A percentile compares a stretch with the other conserved stretches of the same genome.
These are phyloP conservation scores for Pocillopora verrucosa DNA, from an alignment of 64 coral and sea anemone genomes.

Conservation along the genomic window DNA sequence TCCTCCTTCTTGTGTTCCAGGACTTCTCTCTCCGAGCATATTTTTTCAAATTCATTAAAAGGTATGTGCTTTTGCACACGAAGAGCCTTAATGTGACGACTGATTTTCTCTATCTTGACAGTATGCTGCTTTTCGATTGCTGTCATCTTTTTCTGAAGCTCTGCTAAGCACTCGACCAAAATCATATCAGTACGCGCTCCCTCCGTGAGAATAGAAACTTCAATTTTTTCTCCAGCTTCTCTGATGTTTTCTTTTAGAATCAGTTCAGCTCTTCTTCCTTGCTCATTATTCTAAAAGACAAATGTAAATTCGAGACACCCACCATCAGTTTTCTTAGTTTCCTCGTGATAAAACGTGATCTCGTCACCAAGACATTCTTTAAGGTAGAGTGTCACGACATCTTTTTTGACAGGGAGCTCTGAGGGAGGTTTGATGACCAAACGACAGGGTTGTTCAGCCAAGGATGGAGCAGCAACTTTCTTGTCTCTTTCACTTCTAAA, in stretches of 20 bases:
- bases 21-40: constrained; percentile 46
- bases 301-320: background rate
- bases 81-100: background rate
- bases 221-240: constrained; percentile 9
- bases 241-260: constrained; percentile 26
- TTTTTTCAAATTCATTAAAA: constrained; percentile 38
- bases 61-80: constrained; percentile 20
- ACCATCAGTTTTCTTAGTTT: background rate
- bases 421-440: constrained; percentile 7
- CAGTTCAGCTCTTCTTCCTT: constrained; percentile 44
- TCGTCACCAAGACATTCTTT: background rate
- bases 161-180: constrained; percentile 9
- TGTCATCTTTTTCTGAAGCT: constrained; percentile 26
- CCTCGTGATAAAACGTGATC: background rate
- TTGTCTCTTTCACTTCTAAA: background rate
- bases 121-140: constrained; percentile 7
- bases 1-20: constrained; percentile 60
- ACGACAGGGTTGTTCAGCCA: background rate
- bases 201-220: constrained; percentile 24
- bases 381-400: constrained; percentile 1
- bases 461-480: background rate
- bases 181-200: background rate
- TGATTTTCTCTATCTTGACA: constrained; percentile 27
- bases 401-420: background rate
- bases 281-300: constrained; percentile 26